Conservation (phyloP, 2,113 vertebrate genomes). For the Pseudopodoces humilis region DNA sequence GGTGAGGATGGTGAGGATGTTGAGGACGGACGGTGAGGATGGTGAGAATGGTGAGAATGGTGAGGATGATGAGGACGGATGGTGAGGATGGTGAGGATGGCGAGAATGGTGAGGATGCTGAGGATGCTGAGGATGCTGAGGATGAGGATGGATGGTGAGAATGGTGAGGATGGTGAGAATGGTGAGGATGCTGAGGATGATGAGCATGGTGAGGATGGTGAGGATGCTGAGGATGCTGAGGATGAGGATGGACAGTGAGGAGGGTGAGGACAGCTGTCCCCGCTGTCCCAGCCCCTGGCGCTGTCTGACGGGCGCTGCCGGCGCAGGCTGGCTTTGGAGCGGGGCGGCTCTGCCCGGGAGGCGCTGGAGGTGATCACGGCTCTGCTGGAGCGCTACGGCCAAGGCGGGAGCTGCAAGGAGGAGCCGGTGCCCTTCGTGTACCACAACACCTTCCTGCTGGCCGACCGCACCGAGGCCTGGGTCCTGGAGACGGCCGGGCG, state of each 20-base stretch:
- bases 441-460: slow-evolving; percentile 94
- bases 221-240: not conserved
- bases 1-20: not conserved
- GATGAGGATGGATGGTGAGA: not conserved
- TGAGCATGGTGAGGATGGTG: not conserved
- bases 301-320: not conserved
- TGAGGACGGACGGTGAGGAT: slow-evolving; percentile 76
- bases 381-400: slow-evolving; percentile 84
- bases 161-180: not conserved
- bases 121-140: not conserved
- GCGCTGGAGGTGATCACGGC: slow-evolving; percentile 82
- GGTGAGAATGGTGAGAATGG: not conserved
- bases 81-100: slow-evolving; percentile 68
- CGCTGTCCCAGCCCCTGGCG: fast-evolving
- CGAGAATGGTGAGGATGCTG: slow-evolving; percentile 76
- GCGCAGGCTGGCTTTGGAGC: slow-evolving; percentile 85
- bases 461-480: slow-evolving; percentile 89
- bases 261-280: slow-evolving; percentile 38
- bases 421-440: slow-evolving; percentile 83
- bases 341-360: slow-evolving; percentile 79
- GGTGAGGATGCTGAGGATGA: not conserved
- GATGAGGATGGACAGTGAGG: not conserved
- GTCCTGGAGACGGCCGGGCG: slow-evolving; percentile 89
- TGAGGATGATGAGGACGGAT: not conserved
- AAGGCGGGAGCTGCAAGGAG: slow-evolving; percentile 91